Conservation (phyloP, 2,888 invertebrate genomes). For the Slavum lentiscoides region DNA sequence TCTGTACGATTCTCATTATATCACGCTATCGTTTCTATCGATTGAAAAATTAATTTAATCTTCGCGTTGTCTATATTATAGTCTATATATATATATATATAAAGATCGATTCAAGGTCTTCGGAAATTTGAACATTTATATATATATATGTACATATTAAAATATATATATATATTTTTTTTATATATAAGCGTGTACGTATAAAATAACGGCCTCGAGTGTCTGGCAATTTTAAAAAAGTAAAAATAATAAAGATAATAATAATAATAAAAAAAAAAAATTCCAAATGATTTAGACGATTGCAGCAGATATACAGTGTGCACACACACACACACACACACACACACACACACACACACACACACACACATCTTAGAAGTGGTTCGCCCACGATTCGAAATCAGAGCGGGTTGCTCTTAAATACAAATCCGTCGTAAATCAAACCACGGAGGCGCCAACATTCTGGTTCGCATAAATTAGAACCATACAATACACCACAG, state of each 20-base stretch:
- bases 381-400: slow-evolving; percentile 49
- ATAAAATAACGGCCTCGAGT: slow-evolving; percentile 46
- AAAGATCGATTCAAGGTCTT: slow-evolving; percentile 37
- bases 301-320: slow-evolving; percentile 21
- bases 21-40: no score
- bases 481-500: slow-evolving; percentile 47
- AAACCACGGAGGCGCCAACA: slow-evolving; percentile 49
- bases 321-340: slow-evolving; percentile 22
- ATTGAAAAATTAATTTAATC: no score
- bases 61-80: no score
- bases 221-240: slow-evolving; percentile 50
- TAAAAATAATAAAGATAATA: slow-evolving; percentile 41
- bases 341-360: background rate
- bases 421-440: slow-evolving; percentile 48
- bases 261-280: slow-evolving; percentile 37
- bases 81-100: background rate
- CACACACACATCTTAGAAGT: slow-evolving; percentile 38
- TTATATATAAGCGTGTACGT: no score
- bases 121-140: slow-evolving; percentile 10
- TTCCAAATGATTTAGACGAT: slow-evolving; percentile 47
- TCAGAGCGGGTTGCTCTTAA: slow-evolving; percentile 49
- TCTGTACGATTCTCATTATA: no score
- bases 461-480: slow-evolving; percentile 52
- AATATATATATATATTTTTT: background rate
- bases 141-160: background rate